Base-by-base conservation (phyloP, 1,140 invertebrate species). In the Thaumatotibia leucotreta region DNA sequence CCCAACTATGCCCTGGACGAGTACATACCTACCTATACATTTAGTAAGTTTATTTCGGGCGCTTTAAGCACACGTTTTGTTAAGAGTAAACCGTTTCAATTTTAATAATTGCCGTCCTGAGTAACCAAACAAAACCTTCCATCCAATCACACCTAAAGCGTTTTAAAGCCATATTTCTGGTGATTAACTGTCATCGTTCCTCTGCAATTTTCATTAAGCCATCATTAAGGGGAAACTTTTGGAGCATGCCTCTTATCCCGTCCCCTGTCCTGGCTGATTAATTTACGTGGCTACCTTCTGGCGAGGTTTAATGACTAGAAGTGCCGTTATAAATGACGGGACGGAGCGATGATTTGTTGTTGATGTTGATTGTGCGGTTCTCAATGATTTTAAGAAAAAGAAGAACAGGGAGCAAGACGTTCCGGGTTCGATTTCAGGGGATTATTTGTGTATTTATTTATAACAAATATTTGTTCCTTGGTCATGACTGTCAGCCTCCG, bases 141-240 rank as follows among this genome's bases (percentile, higher is more conserved):
- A 54, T n/a, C 52, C 52, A 58, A 58, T 58, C 52, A 58, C 4
- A 58, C 11, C 14, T 14, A n/a, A n/a, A 69, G 31, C n/a, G 22
- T 32, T 63, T 66, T 63, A 33, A 68, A 70, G 45, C 24, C 65
- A 67, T 71, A 74, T 70, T 70, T 63, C 31, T 22, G 39, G 67
- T 70, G 64, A 78, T 78, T 80, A 76, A 76, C 71, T 76, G 66
- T 78, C 75, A 74, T 76, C 68, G 52, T 73, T 76, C 35, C 65
- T 69, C 54, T 69, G 72, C 68, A 79, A 80, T 76, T 78, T 78
- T 77, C 76, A 79, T 79, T 74, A 75, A 81, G 69, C 76, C 69
- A 63, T 81, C 76, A 79, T 77, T 81, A 81, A 62, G 69, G 24
- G 67, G 69, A 70, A 70, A 76, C 68, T 69, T 69, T 74, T 72